phyloP scores from a whole-genome alignment of 2,797 vertebrate genomes.

The Gambusia yucatana region DNA sequence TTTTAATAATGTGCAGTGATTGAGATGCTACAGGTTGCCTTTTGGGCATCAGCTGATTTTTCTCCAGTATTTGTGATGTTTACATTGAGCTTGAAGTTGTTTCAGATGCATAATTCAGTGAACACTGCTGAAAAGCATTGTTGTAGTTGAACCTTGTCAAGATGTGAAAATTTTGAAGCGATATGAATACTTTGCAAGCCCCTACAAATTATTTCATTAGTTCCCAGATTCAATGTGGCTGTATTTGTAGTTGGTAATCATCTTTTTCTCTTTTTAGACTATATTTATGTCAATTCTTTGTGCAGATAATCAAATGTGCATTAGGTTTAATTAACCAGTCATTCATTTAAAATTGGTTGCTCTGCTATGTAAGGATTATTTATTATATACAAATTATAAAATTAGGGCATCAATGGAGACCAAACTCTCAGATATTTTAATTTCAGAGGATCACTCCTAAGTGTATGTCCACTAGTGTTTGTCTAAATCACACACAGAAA shows the following conservation, averaged over 20 bases:
- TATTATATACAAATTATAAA: not conserved
- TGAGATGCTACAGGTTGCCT: not conserved
- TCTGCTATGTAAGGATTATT: not conserved
- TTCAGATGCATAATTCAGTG: not conserved
- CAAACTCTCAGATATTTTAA: not conserved
- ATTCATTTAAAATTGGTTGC: not conserved
- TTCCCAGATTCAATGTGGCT: too few relatives aligned
- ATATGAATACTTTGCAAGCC: too few relatives aligned
- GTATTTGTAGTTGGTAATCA: not conserved
- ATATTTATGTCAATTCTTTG: too few relatives aligned
- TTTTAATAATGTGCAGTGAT: not conserved
- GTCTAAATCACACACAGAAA: conserved; percentile 22
- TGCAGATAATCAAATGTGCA: not conserved
- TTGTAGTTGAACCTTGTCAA: too few relatives aligned
- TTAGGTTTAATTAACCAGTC: not conserved
- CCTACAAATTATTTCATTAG: too few relatives aligned
- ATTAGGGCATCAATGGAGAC: conserved; percentile 4
- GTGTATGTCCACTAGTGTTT: conserved; percentile 79
- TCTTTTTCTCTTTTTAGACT: not conserved
- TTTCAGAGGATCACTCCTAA: conserved; percentile 27
- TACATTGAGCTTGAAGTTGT: not conserved
- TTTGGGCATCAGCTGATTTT: not conserved
- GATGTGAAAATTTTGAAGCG: too few relatives aligned
- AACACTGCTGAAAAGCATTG: not conserved
- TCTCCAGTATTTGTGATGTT: not conserved